These are phyloP conservation scores for Trichogramma evanescens DNA, from an alignment of 2,888 invertebrate genomes.

Conservation along the genomic window DNA sequence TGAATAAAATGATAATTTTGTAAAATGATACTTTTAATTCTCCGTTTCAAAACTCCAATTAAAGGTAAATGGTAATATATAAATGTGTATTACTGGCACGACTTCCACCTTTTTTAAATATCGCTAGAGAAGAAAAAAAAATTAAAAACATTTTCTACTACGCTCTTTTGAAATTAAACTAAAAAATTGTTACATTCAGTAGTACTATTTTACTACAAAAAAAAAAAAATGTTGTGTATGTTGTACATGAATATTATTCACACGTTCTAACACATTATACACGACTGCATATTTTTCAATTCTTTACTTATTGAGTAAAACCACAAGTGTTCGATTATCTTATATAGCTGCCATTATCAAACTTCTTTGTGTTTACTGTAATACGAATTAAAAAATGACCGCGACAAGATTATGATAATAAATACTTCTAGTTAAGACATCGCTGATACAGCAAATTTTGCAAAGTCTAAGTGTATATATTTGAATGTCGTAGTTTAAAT, in stretches of 20 bases:
- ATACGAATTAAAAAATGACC: slow-evolving; percentile 13
- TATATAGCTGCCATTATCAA: slow-evolving; percentile 38
- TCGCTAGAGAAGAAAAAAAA: slow-evolving; percentile 2
- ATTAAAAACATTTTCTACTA: background rate
- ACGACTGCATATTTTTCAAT: slow-evolving; percentile 12
- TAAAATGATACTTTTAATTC: too few relatives aligned
- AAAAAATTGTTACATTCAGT: slow-evolving; percentile 9
- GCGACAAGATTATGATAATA: slow-evolving; percentile 14
- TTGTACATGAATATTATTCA: slow-evolving; percentile 12
- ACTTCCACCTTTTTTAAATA: background rate
- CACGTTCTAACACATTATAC: background rate
- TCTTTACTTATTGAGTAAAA: slow-evolving; percentile 25
- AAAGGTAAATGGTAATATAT: too few relatives aligned
- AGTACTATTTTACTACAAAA: slow-evolving; percentile 21
- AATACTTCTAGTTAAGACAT: slow-evolving; percentile 12
- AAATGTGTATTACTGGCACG: too few relatives aligned
- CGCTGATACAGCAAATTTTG: too few relatives aligned
- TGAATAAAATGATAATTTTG: too few relatives aligned
- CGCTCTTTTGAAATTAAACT: too few relatives aligned
- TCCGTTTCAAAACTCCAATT: too few relatives aligned
- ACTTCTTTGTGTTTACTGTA: slow-evolving; percentile 30
- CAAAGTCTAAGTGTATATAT: too few relatives aligned
- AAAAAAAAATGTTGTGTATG: slow-evolving; percentile 25
- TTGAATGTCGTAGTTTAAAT: slow-evolving; percentile 22
- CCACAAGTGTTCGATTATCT: slow-evolving; percentile 45